Evolutionary conservation across 2,113 vertebrate species (phyloP).

Genomic region (Lagopus leucura): DNA sequence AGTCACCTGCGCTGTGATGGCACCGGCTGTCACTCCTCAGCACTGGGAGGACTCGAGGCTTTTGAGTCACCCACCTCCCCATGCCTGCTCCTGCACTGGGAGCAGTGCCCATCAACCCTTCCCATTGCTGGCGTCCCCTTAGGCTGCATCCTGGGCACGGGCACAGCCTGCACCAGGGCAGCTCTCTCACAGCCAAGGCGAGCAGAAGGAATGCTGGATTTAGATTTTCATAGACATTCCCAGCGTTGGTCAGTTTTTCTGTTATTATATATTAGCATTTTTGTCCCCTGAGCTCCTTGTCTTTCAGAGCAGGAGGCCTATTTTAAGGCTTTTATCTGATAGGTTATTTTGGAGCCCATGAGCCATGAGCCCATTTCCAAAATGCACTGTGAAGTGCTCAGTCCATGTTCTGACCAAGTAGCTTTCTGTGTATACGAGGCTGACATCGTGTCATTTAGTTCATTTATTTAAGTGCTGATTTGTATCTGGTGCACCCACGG

Average conservation of each 20-base stretch:
- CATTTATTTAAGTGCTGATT: conserved; percentile 71
- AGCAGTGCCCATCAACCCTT: not conserved
- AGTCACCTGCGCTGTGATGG: not conserved
- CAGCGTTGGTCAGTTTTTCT: not conserved
- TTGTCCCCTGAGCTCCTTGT: conserved; percentile 26
- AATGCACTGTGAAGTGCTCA: conserved; percentile 10
- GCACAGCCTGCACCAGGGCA: not conserved
- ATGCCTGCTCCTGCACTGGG: accelerated
- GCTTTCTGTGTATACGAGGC: conserved; percentile 8
- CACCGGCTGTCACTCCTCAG: not conserved
- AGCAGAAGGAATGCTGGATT: not conserved
- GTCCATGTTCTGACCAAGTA: conserved; percentile 41
- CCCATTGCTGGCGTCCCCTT: accelerated
- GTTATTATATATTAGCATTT: conserved; percentile 26
- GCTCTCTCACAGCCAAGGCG: accelerated
- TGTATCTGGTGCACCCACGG: conserved; percentile 57
- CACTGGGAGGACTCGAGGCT: accelerated
- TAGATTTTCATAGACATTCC: not conserved
- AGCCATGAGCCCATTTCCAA: not conserved
- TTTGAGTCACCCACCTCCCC: not conserved
- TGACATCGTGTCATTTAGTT: conserved; percentile 63
- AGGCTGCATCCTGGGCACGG: accelerated
- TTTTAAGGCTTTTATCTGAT: conserved; percentile 27
- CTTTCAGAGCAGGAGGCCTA: conserved; percentile 38
- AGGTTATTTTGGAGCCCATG: conserved; percentile 29